A percentile compares a stretch with the other conserved stretches of the same genome.
Conservation (phyloP, 2,113 vertebrate species). For the Eublepharis macularius region DNA sequence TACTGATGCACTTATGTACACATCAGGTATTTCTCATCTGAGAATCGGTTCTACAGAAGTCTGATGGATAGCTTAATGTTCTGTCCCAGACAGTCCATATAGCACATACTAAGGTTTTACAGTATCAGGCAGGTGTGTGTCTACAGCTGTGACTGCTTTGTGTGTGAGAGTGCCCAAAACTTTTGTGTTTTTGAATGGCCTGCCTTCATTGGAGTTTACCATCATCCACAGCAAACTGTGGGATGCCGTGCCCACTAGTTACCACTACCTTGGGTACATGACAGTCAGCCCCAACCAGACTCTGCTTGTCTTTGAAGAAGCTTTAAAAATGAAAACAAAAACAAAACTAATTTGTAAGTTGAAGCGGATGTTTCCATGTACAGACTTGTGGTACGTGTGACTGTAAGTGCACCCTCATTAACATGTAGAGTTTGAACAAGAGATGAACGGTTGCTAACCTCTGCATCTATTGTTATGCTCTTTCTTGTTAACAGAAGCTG, state of each 20-base stretch:
- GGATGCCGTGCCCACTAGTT: constrained; percentile 80
- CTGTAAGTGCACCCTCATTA: constrained; percentile 62
- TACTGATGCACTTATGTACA: not conserved
- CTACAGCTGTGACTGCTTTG: constrained; percentile 44
- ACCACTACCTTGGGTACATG: constrained; percentile 86
- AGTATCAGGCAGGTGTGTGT: constrained; percentile 58
- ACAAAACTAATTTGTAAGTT: constrained; percentile 64
- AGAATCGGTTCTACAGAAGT: not conserved
- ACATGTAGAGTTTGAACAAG: constrained; percentile 63
- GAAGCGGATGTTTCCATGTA: constrained; percentile 67
- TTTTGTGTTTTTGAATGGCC: constrained; percentile 55
- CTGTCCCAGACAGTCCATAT: constrained; percentile 16
- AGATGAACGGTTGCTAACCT: constrained; percentile 65
- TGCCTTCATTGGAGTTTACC: constrained; percentile 80
- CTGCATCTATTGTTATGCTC: constrained; percentile 49
- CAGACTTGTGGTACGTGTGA: constrained; percentile 66
- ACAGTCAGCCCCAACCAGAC: constrained; percentile 84
- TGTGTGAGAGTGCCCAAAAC: constrained; percentile 58
- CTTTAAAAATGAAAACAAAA: constrained; percentile 47
- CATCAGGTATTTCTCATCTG: not conserved
- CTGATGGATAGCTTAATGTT: not conserved
- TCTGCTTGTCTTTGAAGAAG: constrained; percentile 78
- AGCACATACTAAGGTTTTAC: constrained; percentile 68
- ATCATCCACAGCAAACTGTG: constrained; percentile 82
- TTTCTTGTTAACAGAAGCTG: constrained; percentile 74